Percentiles rank a stretch among this genome's conserved stretches.
Evolutionary conservation across 2,113 vertebrate species (phyloP).

Genomic region (Triplophysa siluroides): DNA sequence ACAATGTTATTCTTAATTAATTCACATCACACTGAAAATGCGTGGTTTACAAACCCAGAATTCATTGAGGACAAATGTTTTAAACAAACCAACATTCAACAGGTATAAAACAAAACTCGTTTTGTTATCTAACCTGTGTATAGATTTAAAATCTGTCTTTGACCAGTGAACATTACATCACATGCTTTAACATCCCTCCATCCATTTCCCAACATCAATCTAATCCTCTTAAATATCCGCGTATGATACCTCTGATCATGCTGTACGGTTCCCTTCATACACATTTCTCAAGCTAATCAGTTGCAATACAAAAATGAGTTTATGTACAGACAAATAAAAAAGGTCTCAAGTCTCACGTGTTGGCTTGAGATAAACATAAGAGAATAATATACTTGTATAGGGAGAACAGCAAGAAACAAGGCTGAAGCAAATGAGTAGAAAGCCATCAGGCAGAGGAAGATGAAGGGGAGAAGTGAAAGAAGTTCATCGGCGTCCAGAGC

Average conservation of each 20-base stretch:
- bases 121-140: background rate
- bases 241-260: slow-evolving; percentile 10
- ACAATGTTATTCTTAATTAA: background rate
- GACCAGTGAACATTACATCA: background rate
- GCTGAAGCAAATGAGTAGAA: slow-evolving; percentile 31
- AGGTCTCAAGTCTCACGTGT: slow-evolving; percentile 4
- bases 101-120: background rate
- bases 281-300: background rate
- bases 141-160: background rate
- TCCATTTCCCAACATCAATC: background rate
- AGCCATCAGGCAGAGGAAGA: slow-evolving; percentile 27
- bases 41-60: background rate
- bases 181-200: slow-evolving; percentile 25
- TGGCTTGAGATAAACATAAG: background rate
- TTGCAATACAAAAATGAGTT: background rate
- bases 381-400: background rate
- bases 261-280: background rate
- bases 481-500: slow-evolving; percentile 79
- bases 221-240: slow-evolving; percentile 7
- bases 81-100: slow-evolving; percentile 13
- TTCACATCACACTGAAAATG: background rate
- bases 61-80: background rate
- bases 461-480: slow-evolving; percentile 35
- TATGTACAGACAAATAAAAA: slow-evolving; percentile 37
- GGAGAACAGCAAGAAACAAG: slow-evolving; percentile 22